These are phyloP conservation scores for Trachelipus rathkii DNA, from an alignment of 1,140 invertebrate genomes.

Conservation along the genomic window DNA sequence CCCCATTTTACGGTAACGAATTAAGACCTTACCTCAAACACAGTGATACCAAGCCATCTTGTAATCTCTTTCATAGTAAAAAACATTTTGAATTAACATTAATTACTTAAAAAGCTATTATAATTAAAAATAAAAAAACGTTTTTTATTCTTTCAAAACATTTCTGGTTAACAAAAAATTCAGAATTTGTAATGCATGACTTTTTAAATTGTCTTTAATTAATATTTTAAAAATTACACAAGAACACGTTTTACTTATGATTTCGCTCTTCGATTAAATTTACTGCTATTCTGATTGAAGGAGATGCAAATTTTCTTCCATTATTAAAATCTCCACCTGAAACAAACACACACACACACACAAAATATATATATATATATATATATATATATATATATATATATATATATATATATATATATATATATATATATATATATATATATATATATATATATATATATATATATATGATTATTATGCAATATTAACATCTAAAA, in stretches of 20 bases:
- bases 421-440: conserved; percentile 4
- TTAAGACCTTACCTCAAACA: neutral
- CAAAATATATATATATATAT: conserved; percentile 4
- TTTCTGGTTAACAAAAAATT: too few relatives aligned
- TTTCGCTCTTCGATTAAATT: neutral
- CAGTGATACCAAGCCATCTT: neutral
- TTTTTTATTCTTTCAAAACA: too few relatives aligned
- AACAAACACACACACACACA: neutral
- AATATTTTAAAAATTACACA: too few relatives aligned
- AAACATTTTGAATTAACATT: neutral
- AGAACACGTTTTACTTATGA: neutral
- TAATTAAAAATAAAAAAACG: too few relatives aligned
- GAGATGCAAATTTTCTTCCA: neutral
- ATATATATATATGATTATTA: conserved; percentile 15
- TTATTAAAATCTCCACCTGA: neutral
- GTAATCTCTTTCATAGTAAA: neutral
- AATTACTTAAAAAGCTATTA: too few relatives aligned
- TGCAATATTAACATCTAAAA: too few relatives aligned
- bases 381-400: conserved; percentile 8
- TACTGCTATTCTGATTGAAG: neutral
- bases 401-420: too few relatives aligned
- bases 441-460: conserved; percentile 15
- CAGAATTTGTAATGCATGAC: too few relatives aligned
- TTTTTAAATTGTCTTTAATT: too few relatives aligned
- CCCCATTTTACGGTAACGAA: too few relatives aligned